Conservation (phyloP, 2,113 vertebrate species). For the Chauna torquata region DNA sequence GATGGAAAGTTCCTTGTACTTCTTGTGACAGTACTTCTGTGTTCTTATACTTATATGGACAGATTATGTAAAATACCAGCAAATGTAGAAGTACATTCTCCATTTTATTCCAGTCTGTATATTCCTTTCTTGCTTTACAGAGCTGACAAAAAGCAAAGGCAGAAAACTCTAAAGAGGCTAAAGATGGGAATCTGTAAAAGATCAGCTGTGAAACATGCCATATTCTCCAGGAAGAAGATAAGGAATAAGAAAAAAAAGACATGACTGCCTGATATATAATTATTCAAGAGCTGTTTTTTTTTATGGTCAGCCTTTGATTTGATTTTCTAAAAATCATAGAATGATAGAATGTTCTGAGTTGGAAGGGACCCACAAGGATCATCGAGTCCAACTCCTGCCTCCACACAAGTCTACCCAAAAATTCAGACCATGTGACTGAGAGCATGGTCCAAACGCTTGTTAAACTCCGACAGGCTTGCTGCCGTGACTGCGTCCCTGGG, state of each 20-base stretch:
- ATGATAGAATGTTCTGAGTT: too few relatives aligned
- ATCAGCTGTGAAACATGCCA: slow-evolving; percentile 36
- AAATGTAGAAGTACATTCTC: not conserved
- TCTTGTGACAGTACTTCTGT: not conserved
- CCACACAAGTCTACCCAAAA: too few relatives aligned
- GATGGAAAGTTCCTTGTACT: not conserved
- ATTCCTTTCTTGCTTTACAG: slow-evolving; percentile 69
- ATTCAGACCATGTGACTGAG: too few relatives aligned
- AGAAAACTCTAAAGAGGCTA: slow-evolving; percentile 49
- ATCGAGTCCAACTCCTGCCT: too few relatives aligned
- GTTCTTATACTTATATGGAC: not conserved
- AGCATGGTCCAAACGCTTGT: too few relatives aligned
- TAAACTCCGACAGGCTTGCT: too few relatives aligned
- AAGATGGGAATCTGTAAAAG: slow-evolving; percentile 25
- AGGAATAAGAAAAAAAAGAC: slow-evolving; percentile 57
- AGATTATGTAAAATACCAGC: not conserved
- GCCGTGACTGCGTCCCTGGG: too few relatives aligned
- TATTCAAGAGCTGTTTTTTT: slow-evolving; percentile 49
- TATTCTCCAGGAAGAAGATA: slow-evolving; percentile 47
- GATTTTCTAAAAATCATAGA: too few relatives aligned
- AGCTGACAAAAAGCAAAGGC: slow-evolving; percentile 61
- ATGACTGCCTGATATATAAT: slow-evolving; percentile 30
- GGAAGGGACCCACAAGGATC: too few relatives aligned
- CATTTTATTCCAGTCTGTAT: slow-evolving; percentile 44
- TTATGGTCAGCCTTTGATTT: slow-evolving; percentile 28